These are phyloP conservation scores for Pheosia tremula DNA, from an alignment of 2,888 invertebrate species.

Conservation along the genomic window DNA sequence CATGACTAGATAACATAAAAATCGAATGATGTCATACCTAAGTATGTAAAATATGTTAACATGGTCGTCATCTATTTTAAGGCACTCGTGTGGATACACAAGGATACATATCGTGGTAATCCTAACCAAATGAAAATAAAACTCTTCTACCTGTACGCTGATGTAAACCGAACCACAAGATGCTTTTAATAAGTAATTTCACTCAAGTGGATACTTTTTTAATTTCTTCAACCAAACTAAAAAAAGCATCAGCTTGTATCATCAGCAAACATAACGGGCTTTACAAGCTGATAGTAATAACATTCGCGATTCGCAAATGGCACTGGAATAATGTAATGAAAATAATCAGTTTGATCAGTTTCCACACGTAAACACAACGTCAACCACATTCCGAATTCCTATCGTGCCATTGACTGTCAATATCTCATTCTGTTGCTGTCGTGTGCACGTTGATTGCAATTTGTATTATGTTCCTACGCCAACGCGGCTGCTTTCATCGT, in stretches of 20 bases:
- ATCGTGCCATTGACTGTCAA: neutral
- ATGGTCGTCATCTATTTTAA: neutral
- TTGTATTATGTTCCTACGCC: neutral
- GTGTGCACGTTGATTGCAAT: neutral
- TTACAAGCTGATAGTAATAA: neutral
- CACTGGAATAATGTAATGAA: neutral
- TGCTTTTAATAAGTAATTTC: too few relatives aligned
- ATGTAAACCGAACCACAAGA: too few relatives aligned
- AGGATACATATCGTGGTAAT: too few relatives aligned
- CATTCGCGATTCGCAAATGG: neutral
- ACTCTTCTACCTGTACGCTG: too few relatives aligned
- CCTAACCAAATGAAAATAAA: too few relatives aligned
- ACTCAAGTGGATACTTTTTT: too few relatives aligned
- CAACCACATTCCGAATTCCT: neutral
- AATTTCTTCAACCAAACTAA: neutral
- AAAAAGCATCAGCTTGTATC: neutral
- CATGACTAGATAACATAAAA: neutral
- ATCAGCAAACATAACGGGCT: too few relatives aligned
- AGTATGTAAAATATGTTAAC: neutral
- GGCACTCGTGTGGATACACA: neutral
- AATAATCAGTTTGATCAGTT: neutral
- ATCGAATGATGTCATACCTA: slow-evolving; percentile 9
- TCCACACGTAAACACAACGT: neutral
- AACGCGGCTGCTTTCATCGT: neutral
- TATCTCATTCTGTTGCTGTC: neutral